A percentile compares a stretch with the other conserved stretches of the same genome.
Evolutionary conservation across 2,113 vertebrate genomes (phyloP).

Genomic region (Aepyceros melampus): DNA sequence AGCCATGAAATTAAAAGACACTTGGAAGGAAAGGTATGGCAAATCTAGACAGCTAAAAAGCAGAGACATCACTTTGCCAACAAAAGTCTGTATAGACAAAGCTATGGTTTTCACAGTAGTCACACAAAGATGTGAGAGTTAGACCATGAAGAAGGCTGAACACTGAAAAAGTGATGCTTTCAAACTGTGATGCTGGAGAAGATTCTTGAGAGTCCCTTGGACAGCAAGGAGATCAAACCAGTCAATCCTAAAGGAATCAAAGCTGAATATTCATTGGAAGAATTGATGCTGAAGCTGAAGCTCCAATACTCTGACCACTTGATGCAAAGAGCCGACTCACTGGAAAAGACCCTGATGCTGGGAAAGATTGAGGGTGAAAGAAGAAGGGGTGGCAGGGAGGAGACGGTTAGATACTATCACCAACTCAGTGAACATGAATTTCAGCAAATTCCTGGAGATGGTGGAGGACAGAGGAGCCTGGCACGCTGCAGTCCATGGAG

Average conservation of each 20-base stretch:
- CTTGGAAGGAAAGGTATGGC: neutral
- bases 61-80: neutral
- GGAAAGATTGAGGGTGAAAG: neutral
- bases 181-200: neutral
- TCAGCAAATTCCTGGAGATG: neutral
- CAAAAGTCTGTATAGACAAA: neutral
- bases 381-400: neutral
- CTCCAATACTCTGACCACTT: neutral
- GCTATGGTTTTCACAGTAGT: neutral
- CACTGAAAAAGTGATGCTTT: neutral
- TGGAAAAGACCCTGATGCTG: neutral
- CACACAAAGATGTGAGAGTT: neutral
- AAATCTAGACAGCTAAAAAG: neutral
- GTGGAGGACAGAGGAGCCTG: neutral
- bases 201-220: neutral
- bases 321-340: neutral
- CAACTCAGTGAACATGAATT: neutral
- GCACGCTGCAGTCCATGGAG: neutral
- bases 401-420: neutral
- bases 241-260: neutral
- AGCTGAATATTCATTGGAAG: neutral
- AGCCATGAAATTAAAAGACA: neutral
- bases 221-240: neutral
- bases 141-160: neutral
- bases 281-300: neutral